Evolutionary conservation across 2,888 invertebrate genomes (phyloP), one percentile per base, ranked within the genome.

Genomic region (Cancer borealis): DNA sequence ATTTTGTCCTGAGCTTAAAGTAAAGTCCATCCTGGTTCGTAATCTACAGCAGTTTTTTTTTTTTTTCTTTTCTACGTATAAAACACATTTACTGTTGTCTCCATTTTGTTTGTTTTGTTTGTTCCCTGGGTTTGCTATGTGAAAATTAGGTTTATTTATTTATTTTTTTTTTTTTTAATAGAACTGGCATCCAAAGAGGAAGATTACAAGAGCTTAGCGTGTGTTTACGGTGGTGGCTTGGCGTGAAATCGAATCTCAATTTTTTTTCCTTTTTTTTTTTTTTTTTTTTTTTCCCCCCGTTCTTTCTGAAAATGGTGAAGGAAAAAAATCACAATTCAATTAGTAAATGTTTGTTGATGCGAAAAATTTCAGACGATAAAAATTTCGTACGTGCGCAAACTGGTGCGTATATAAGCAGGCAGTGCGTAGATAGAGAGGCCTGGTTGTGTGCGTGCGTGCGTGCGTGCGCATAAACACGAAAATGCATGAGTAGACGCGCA

Each of bases 151-250:
- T 60, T 91, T 39, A 66, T 45, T 66, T 73, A 45, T 91, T 91
- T 79, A 30, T 79, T 79, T 79, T n/a, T n/a, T n/a, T n/a, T n/a
- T n/a, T n/a, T n/a, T 79, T 79, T 4, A 30, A 79, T 30, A 88
- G 46, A 49, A 88, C 79, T 47, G 84, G 47, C 47, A 49, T 39
- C 47, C 84, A 84, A 84, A 30, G 66, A 46, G 92, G 84, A 47
- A 46, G 92, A 84, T 92, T 84, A 84, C 79, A 66, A 92, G 92
- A 92, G 92, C 73, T 92, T 79, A 92, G 47, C 60, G 49, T 66
- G 47, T 84, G 92, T 92, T 92, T 92, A 92, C 66, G 84, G 46
- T 47, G 46, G 88, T 88, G 47, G 46, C 88, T 49, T 46, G 88
- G 46, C 88, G 47, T 88, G 88, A 49, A 88, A 49, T 88, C 46